A percentile compares a stretch with the other conserved stretches of the same genome.
phyloP scores from a whole-genome alignment of 2,888 invertebrate genomes.

The Cosmorhoe ocellata region DNA sequence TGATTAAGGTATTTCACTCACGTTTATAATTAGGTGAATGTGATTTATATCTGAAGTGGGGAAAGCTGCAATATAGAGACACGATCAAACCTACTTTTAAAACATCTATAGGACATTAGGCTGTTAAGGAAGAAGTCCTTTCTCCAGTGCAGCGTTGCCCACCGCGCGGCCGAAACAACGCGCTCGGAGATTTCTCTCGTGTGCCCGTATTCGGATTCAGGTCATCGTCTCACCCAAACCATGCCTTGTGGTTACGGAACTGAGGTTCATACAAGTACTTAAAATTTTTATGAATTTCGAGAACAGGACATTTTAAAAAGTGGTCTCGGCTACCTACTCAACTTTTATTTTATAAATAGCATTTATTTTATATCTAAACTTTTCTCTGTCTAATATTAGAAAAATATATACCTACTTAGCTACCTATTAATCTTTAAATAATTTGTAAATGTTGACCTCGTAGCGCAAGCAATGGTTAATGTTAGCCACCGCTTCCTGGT shows the following conservation, averaged over 20 bases:
- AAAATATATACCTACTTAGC: too few species aligned
- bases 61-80: slow-evolving; percentile 33
- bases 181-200: slow-evolving; percentile 69
- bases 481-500: slow-evolving; percentile 74
- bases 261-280: too few species aligned
- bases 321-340: too few species aligned
- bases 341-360: too few species aligned
- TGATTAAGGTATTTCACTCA: slow-evolving; percentile 20
- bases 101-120: slow-evolving; percentile 37
- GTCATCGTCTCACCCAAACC: slow-evolving; percentile 70
- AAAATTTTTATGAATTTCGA: too few species aligned
- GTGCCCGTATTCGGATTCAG: slow-evolving; percentile 76
- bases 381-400: too few species aligned
- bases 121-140: slow-evolving; percentile 63
- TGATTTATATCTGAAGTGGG: slow-evolving; percentile 34
- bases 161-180: slow-evolving; percentile 44
- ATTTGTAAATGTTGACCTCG: slow-evolving; percentile 60
- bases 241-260: slow-evolving; percentile 37
- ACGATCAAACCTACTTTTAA: slow-evolving; percentile 26
- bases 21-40: slow-evolving; percentile 30
- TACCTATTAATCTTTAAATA: too few species aligned
- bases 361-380: too few species aligned
- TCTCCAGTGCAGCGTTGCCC: slow-evolving; percentile 50
- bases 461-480: slow-evolving; percentile 65
- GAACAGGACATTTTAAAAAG: too few species aligned